A percentile compares a stretch with the other conserved stretches of the same genome.
phyloP scores from a whole-genome alignment of 2,797 vertebrate species.

The Avahi laniger region DNA sequence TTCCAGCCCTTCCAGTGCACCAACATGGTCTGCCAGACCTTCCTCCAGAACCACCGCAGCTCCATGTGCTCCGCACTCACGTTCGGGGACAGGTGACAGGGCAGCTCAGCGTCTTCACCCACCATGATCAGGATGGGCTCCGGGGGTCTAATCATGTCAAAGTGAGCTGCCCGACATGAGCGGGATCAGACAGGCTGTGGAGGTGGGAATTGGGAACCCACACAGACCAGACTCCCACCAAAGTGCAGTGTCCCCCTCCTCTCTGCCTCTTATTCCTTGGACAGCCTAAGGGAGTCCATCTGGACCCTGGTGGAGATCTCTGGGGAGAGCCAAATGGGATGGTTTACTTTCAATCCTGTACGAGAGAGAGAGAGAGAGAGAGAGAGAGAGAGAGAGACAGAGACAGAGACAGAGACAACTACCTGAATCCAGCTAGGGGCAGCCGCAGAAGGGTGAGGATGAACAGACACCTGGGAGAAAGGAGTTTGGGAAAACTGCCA shows the following conservation, averaged over 20 bases:
- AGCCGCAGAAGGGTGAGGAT: constrained; percentile 34
- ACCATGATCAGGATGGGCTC: constrained; percentile 46
- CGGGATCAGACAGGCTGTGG: fast-evolving
- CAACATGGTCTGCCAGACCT: not conserved
- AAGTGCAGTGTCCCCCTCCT: not conserved
- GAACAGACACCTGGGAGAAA: not conserved
- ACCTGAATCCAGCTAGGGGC: constrained; percentile 50
- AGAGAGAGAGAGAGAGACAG: not conserved
- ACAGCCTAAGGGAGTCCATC: no score
- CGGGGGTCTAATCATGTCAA: constrained; percentile 25
- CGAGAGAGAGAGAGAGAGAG: not conserved
- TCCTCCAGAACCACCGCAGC: constrained; percentile 63
- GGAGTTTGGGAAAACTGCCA: not conserved
- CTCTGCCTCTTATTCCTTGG: no score
- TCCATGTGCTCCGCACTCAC: constrained; percentile 47
- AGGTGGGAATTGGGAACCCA: fast-evolving
- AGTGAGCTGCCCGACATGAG: not conserved
- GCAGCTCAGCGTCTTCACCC: constrained; percentile 59
- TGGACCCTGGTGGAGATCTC: not conserved
- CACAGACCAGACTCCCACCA: not conserved
- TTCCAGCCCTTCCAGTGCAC: not conserved
- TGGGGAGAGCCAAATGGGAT: not conserved
- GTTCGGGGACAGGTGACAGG: constrained; percentile 61
- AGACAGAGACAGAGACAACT: not conserved
- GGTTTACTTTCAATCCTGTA: not conserved